phyloP scores from a whole-genome alignment of 2,888 invertebrate genomes.

The Trachelus troglodyta region DNA sequence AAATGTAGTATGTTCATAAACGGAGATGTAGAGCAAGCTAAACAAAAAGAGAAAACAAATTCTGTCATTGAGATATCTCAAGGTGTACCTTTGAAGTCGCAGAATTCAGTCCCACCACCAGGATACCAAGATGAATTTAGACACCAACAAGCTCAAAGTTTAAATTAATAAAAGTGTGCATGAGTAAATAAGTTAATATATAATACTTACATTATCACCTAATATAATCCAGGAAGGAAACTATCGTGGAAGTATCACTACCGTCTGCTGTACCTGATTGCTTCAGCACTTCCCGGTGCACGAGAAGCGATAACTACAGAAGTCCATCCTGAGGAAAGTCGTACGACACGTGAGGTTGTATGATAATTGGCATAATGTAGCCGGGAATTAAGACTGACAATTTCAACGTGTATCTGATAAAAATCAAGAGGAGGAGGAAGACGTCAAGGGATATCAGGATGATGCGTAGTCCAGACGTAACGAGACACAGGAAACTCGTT shows the following conservation, averaged over 20 bases:
- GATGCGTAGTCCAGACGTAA: background rate
- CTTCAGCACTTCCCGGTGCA: background rate
- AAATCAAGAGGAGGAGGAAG: background rate
- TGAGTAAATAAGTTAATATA: background rate
- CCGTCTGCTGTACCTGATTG: background rate
- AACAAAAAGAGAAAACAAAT: background rate
- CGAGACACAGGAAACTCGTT: background rate
- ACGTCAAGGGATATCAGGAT: background rate
- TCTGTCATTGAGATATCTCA: background rate
- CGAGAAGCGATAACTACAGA: background rate
- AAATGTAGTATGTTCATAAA: background rate
- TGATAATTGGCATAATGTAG: background rate
- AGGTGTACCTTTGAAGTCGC: background rate
- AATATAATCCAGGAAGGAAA: background rate
- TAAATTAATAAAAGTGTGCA: background rate
- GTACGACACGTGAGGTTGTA: background rate
- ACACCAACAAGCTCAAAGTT: background rate
- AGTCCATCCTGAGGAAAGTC: background rate
- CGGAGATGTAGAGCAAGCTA: background rate
- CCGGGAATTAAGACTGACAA: background rate
- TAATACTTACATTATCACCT: background rate
- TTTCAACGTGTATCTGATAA: background rate
- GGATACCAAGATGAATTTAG: background rate
- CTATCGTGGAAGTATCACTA: background rate
- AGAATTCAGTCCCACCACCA: background rate